phyloP scores from a whole-genome alignment of 2,113 vertebrate species.

The Zapornia atra region DNA sequence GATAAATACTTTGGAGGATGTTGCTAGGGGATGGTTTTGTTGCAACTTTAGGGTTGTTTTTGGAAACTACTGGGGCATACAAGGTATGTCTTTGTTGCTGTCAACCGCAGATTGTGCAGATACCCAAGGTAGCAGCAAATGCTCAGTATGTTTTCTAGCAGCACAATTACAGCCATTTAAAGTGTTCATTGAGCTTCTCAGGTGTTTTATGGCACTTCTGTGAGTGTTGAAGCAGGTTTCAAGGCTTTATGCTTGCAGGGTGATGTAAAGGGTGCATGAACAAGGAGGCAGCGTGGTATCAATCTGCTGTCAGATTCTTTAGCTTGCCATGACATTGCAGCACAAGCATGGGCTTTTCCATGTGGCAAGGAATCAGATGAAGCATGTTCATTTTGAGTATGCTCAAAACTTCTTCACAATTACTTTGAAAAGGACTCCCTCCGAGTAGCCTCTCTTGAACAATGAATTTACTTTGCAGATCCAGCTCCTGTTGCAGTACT shows the following conservation, averaged over 20 bases:
- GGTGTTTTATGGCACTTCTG: neutral
- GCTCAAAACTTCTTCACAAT: neutral
- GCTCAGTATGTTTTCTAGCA: neutral
- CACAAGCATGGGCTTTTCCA: neutral
- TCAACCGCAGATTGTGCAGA: neutral
- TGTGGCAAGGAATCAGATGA: neutral
- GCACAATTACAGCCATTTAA: neutral
- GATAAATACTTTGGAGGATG: neutral
- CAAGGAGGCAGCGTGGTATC: neutral
- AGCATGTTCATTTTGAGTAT: neutral
- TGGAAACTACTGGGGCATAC: neutral
- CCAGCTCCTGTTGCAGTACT: constrained; percentile 91
- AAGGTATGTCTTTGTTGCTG: neutral
- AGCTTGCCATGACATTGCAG: neutral
- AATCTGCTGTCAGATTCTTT: neutral
- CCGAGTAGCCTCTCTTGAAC: neutral
- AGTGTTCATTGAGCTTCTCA: neutral
- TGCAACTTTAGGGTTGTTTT: neutral
- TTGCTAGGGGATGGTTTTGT: neutral
- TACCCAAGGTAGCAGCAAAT: neutral
- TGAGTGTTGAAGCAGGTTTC: neutral
- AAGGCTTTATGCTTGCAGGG: neutral
- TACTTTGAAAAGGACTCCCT: neutral
- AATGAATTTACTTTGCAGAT: constrained; percentile 74
- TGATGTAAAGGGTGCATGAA: neutral